Percentiles rank a stretch among this genome's conserved stretches.
phyloP scores from a whole-genome alignment of 2,113 vertebrate genomes.

The Myanophis thanlyinensis region DNA sequence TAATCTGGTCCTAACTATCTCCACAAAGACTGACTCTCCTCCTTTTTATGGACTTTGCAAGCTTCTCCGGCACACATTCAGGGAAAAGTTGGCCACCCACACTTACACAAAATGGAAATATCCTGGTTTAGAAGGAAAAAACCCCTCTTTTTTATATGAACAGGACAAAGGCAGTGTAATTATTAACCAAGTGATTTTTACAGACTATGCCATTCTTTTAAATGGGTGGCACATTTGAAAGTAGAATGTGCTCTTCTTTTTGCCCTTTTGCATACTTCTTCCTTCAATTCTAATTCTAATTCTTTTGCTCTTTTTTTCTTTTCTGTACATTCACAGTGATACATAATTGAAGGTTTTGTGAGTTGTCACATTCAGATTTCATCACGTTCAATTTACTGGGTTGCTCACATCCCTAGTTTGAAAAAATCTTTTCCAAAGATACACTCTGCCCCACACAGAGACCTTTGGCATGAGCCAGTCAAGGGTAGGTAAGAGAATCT shows the following conservation, averaged over 20 bases:
- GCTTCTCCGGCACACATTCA: background rate
- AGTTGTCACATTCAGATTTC: background rate
- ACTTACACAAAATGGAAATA: background rate
- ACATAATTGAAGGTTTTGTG: slow-evolving; percentile 1
- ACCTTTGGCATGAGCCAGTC: background rate
- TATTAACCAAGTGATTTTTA: background rate
- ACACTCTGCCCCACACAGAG: background rate
- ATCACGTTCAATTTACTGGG: background rate
- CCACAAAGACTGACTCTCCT: background rate
- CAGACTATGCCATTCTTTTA: background rate
- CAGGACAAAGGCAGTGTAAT: background rate
- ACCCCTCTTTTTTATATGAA: background rate
- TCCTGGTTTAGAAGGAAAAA: background rate
- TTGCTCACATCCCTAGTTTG: background rate
- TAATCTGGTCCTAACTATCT: background rate
- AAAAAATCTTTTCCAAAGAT: background rate
- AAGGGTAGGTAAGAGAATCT: background rate
- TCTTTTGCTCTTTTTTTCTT: background rate
- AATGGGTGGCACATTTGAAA: background rate
- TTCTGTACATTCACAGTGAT: background rate
- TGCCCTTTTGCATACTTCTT: background rate
- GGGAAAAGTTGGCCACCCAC: background rate
- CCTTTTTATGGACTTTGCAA: background rate
- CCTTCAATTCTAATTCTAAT: background rate
- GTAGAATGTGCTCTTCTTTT: background rate